Conservation (phyloP, 2,888 invertebrate genomes). For the Criorhina ranunculi region DNA sequence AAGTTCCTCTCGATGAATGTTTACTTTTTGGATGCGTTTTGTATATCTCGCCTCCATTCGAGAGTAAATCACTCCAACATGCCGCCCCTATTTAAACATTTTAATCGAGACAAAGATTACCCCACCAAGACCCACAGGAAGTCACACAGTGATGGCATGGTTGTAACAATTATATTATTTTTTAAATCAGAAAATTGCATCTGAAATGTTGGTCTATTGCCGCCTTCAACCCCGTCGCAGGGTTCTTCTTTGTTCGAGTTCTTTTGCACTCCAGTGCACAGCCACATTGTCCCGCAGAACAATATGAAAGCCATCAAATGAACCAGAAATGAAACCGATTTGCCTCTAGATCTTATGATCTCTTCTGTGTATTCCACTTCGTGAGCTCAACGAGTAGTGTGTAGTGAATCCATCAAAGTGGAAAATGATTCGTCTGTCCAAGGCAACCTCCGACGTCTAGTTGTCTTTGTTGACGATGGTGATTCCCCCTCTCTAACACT, state of each 20-base stretch:
- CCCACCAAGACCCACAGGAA: slow-evolving; percentile 42
- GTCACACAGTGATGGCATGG: slow-evolving; percentile 19
- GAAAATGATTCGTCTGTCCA: slow-evolving; percentile 73
- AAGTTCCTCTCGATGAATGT: slow-evolving; percentile 4
- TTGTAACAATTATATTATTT: slow-evolving; percentile 57
- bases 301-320: slow-evolving; percentile 62
- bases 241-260: slow-evolving; percentile 12
- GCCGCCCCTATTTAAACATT: slow-evolving; percentile 44
- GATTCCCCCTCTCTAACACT: slow-evolving; percentile 27
- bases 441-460: slow-evolving; percentile 55
- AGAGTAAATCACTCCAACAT: slow-evolving; percentile 34
- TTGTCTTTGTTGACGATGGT: slow-evolving; percentile 28
- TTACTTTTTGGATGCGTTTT: slow-evolving; percentile 22
- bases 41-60: slow-evolving; percentile 39
- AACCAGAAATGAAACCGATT: slow-evolving; percentile 70
- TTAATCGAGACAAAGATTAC: slow-evolving; percentile 48
- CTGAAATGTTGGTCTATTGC: slow-evolving; percentile 40
- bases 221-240: slow-evolving; percentile 5
- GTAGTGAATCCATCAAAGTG: slow-evolving; percentile 67
- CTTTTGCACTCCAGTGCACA: slow-evolving; percentile 52
- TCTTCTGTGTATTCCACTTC: slow-evolving; percentile 24
- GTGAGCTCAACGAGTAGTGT: slow-evolving; percentile 19
- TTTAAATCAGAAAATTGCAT: slow-evolving; percentile 74
- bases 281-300: not conserved
- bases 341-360: slow-evolving; percentile 47